These are phyloP conservation scores for Allobates femoralis DNA, from an alignment of 2,797 vertebrate species.

Conservation along the genomic window DNA sequence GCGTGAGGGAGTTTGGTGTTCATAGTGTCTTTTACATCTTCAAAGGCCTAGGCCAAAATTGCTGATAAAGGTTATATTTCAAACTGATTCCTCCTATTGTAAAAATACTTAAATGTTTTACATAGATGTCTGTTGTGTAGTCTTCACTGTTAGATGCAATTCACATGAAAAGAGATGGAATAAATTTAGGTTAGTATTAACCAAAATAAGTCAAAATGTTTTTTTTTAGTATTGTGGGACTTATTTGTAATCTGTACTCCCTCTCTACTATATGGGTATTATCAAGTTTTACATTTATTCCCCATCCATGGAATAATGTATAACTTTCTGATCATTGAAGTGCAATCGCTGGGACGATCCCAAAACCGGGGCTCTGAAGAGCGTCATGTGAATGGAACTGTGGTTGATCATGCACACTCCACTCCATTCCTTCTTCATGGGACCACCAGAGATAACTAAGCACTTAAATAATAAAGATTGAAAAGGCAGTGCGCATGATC, in stretches of 20 bases:
- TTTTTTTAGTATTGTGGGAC: not conserved
- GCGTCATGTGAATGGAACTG: no score
- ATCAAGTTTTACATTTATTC: no score
- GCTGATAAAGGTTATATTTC: constrained; percentile 53
- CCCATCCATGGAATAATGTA: no score
- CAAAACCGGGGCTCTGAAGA: no score
- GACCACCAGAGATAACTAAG: no score
- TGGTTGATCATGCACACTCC: no score
- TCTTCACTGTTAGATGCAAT: not conserved
- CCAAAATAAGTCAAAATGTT: not conserved
- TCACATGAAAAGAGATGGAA: not conserved
- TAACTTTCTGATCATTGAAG: no score
- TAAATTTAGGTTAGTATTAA: not conserved
- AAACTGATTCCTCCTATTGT: not conserved
- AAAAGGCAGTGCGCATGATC: no score
- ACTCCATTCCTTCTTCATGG: no score
- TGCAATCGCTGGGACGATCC: no score
- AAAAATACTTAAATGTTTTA: constrained; percentile 41
- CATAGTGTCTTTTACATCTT: constrained; percentile 40
- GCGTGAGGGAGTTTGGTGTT: constrained; percentile 33
- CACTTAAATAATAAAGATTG: no score
- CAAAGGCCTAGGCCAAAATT: constrained; percentile 25
- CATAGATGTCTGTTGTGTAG: constrained; percentile 17
- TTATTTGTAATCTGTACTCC: not conserved
- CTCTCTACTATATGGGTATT: not conserved